phyloP scores from a whole-genome alignment of 2,113 vertebrate species.

The Ceyx cyanopectus region DNA sequence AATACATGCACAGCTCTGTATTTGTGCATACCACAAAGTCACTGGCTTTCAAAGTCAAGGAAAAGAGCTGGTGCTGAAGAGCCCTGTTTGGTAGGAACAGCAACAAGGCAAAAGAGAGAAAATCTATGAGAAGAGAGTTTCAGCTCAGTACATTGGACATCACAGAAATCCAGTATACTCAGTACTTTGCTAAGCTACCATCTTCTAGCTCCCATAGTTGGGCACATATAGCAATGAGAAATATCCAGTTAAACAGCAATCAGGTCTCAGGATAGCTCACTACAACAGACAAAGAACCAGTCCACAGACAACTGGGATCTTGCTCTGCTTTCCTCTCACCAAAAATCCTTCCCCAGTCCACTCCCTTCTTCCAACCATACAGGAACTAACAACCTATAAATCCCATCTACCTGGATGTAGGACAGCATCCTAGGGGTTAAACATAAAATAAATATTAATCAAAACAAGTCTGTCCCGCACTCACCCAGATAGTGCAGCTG shows the following conservation, averaged over 20 bases:
- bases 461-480: background rate
- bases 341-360: background rate
- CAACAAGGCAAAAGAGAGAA: background rate
- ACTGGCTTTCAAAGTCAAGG: background rate
- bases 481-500: background rate
- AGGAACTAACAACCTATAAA: background rate
- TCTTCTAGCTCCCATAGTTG: background rate
- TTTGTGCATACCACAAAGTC: background rate
- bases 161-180: background rate
- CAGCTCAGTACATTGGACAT: background rate
- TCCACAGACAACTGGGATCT: background rate
- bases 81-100: background rate
- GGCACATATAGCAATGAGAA: background rate
- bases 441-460: constrained; percentile 5
- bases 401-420: background rate
- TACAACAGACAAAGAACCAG: background rate
- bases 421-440: background rate
- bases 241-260: background rate
- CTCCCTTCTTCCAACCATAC: background rate
- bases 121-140: background rate
- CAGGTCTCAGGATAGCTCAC: background rate
- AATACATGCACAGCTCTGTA: background rate
- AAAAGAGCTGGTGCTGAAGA: rapidly evolving
- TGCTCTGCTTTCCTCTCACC: background rate
- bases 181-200: background rate